A percentile compares a stretch with the other conserved stretches of the same genome.
Conservation (phyloP, 1,140 invertebrate species). For the Calephelis nemesis region DNA sequence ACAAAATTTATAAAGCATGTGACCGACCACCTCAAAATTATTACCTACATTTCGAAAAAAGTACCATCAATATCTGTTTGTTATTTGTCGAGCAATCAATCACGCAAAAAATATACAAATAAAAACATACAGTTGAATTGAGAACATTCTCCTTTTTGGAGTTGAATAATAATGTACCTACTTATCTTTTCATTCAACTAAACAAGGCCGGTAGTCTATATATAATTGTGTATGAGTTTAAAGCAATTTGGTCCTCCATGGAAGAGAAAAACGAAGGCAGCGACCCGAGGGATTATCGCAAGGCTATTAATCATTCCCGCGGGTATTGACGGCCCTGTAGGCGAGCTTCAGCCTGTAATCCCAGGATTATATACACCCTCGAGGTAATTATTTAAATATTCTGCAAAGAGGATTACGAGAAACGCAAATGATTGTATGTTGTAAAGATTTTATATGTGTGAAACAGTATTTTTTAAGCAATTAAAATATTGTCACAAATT, state of each 20-base stretch:
- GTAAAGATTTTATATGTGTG: not conserved
- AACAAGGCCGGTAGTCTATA: not conserved
- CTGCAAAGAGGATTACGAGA: slow-evolving; percentile 20
- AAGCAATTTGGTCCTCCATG: slow-evolving; percentile 32
- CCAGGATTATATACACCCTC: slow-evolving; percentile 47
- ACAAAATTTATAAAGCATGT: no score
- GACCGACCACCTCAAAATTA: no score
- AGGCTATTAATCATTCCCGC: slow-evolving; percentile 58
- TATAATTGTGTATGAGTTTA: slow-evolving; percentile 23
- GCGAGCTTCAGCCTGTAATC: slow-evolving; percentile 42
- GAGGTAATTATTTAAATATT: slow-evolving; percentile 45
- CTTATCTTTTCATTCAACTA: not conserved
- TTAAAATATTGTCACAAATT: no score
- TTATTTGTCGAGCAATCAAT: no score
- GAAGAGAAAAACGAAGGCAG: slow-evolving; percentile 34
- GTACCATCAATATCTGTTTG: no score
- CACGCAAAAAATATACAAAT: no score
- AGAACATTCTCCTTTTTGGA: no score
- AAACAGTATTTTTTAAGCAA: no score
- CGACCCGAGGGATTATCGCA: slow-evolving; percentile 51
- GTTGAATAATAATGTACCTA: no score
- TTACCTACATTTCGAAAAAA: no score
- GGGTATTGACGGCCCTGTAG: slow-evolving; percentile 49
- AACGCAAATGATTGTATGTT: slow-evolving; percentile 22
- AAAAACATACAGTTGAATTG: no score